Base-by-base conservation (phyloP, 2,113 vertebrate species). In the Lates calcarifer region DNA sequence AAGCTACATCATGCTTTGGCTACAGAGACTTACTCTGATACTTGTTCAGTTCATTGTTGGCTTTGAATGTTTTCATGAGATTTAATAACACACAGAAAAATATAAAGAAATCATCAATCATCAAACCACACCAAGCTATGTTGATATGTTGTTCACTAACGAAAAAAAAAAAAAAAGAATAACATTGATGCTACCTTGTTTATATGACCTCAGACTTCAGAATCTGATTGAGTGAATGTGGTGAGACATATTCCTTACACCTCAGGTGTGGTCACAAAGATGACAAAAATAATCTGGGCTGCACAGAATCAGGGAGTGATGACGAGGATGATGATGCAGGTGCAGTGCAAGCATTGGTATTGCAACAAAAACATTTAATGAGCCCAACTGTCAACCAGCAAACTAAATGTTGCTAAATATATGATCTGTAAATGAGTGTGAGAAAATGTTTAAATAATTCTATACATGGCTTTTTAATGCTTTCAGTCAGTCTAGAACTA, bases 171-270 rank as follows among this genome's bases (percentile, higher is more conserved):
- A 18, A 62, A 60, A 55, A 78, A 49, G 14, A 4, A 51, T 57
- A 28, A 47, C 15, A 41, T 43, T 3, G 1, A 49, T 13, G 31
- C 29, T 62, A 33, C 70, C 51, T 69, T 64, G 56, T 35, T 9
- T n/a, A 28, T 24, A 28, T 70, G 79, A 70, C 64, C 24, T 47
- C 18, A 71, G 29, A 37, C 43, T 62, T 65, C 49, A 83, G 31
- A 80, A 47, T 71, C 41, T 69, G 70, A 83, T 55, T 81, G 65
- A 68, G 56, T 78, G 66, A 72, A 43, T 37, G 18, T 29, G 18
- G 47, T 43, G 56, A 83, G 37, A n/a, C 14, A 5, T 84, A 29
- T 51, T 73, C 37, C 37, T 69, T 68, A 58, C 39, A 66, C 45
- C 37, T 66, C 70, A 57, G 0, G 29, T 49, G 51, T 20, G 37